Conservation (phyloP, 1,140 invertebrate genomes). For the Drosophila subpulchrella region DNA sequence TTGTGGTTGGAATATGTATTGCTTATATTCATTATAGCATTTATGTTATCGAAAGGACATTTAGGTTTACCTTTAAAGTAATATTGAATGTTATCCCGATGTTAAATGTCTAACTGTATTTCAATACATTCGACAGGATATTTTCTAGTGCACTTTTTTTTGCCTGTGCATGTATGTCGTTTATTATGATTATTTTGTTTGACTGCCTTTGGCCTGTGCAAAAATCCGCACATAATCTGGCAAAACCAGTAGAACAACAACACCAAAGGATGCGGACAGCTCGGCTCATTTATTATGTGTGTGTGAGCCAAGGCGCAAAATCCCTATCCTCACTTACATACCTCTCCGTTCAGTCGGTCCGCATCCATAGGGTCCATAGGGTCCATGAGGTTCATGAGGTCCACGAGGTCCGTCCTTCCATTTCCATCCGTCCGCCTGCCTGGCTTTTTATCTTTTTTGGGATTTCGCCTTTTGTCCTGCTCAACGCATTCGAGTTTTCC, state of each 20-base stretch:
- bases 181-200: constrained; percentile 79
- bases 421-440: constrained; percentile 12
- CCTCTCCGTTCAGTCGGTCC: constrained; percentile 12
- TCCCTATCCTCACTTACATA: constrained; percentile 65
- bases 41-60: too few relatives aligned
- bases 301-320: constrained; percentile 63
- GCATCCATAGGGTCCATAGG: background rate
- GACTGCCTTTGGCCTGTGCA: constrained; percentile 68
- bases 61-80: too few relatives aligned
- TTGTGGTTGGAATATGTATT: too few relatives aligned
- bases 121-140: background rate
- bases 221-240: constrained; percentile 81
- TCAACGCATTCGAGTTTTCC: constrained; percentile 81
- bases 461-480: constrained; percentile 77
- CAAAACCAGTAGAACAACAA: constrained; percentile 81
- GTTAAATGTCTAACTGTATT: background rate
- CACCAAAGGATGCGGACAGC: constrained; percentile 61
- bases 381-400: constrained; percentile 16
- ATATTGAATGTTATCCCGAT: too few relatives aligned
- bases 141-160: constrained; percentile 3
- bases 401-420: constrained; percentile 5
- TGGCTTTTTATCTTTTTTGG: constrained; percentile 41
- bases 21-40: too few relatives aligned
- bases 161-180: constrained; percentile 48
- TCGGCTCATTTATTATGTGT: constrained; percentile 53